Conservation (phyloP, 2,113 vertebrate species). For the Campylomormyrus tamandua region DNA sequence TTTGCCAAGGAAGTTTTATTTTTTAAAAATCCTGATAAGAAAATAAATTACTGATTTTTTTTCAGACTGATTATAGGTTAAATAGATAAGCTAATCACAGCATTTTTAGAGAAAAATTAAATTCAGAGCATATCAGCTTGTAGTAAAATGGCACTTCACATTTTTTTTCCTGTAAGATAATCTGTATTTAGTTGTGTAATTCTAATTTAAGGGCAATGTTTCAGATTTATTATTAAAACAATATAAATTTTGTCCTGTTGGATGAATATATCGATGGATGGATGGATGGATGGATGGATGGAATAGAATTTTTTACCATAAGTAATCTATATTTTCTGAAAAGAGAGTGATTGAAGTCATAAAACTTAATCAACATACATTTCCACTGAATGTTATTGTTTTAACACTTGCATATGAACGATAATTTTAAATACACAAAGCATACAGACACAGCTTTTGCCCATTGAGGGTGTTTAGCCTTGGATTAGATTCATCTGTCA, state of each 20-base stretch:
- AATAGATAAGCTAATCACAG: neutral
- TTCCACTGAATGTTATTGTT: neutral
- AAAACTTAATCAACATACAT: neutral
- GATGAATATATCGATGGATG: neutral
- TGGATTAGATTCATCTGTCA: neutral
- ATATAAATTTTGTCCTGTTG: neutral
- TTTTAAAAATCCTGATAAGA: neutral
- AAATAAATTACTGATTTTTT: neutral
- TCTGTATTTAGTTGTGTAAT: neutral
- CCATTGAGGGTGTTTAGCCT: neutral
- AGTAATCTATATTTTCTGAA: neutral
- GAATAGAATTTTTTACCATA: neutral
- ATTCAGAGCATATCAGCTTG: neutral
- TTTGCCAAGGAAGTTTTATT: neutral
- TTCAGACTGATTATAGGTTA: neutral
- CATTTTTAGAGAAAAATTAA: neutral
- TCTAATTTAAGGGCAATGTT: neutral
- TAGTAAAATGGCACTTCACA: neutral
- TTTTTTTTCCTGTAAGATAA: neutral
- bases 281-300: neutral
- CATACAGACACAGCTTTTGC: neutral
- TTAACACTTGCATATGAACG: neutral
- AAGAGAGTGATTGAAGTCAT: neutral
- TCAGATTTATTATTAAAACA: neutral
- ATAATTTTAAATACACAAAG: neutral